Base-by-base conservation (phyloP, 1,140 invertebrate genomes). In the Lepidurus packardi region DNA sequence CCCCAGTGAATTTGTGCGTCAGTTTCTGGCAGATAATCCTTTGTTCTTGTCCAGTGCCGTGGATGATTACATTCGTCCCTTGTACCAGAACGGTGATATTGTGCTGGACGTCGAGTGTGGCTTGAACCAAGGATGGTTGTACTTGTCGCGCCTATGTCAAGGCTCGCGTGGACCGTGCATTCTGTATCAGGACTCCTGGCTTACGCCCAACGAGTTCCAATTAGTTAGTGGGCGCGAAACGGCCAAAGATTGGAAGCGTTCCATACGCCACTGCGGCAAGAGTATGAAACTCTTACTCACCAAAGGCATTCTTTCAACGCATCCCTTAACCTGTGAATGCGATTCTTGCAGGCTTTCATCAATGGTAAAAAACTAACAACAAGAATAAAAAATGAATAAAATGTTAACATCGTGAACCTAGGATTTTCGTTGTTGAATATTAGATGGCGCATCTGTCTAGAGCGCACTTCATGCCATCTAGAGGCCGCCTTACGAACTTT, bases 141-240 rank as follows among this genome's bases (percentile, higher is more conserved):
- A 85, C 78, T 77, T 87, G 73, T 85, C 84, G 10, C 84, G 84
- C 80, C 81, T 87, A 43, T 85, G 85, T 78, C 85, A 86, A 80
- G 86, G 86, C 11, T 86, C 84, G 73, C 86, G 86, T 81, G 86
- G 85, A 42, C 83, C 84, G n/a, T 87, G 85, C 78, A 85, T 87
- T 65, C 82, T 81, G 7, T 86, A 84, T 79, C 82, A 86, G 78
- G 83, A 83, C 21, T 11, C 81, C 83, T 88, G 86, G 86, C 81
- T 88, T 9, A 88, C 87, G 24, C 87, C 87, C 8, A 88, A 88
- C 81, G 86, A 88, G 79, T 88, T 88, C 79, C 87, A 88, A 81
- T 85, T 83, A 76, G 83, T 87, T 16, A 86, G 85, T 79, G 87
- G 87, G 6, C 80, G 87, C 45, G 87, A 87, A 80, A 87, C 86